Base-by-base conservation (phyloP, 2,113 vertebrate species). In the Anarrhichthys ocellatus region DNA sequence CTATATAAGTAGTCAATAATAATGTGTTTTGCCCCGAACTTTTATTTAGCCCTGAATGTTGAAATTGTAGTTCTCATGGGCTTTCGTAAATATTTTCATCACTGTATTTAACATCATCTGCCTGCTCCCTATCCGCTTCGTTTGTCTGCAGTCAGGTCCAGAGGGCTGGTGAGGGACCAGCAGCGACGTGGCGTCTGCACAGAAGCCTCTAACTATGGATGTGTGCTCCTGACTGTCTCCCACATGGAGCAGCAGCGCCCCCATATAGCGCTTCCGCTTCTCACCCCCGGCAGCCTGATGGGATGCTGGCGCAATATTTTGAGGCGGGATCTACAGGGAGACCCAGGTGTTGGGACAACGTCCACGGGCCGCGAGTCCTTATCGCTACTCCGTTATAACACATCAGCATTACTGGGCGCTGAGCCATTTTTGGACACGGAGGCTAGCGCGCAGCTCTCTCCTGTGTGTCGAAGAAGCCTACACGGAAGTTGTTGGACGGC, bases 261-360 rank as follows among this genome's bases (percentile, higher is more conserved):
- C 85, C 77, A 89, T 34, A 32, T 34, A 34, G 34, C 34, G 34
- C 83, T 86, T 90, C 91, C 84, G 85, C 76, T 54, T 50, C 64
- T 61, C 66, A 9, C 66, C 64, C 83, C 40, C 76, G 58, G 87
- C 69, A 68, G 73, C 86, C 87, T 86, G 90, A 70, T 91, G 91
- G 92, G 94, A 94, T 93, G 92, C 89, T 70, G 83, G 87, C 74
- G 91, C 92, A 93, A 92, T 92, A 89, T 20, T 89, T 69, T 86
- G 85, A 94, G 94, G 93, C 93, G 93, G 94, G 87, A 89, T 92
- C 88, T 90, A 65, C 29, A 27, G 72, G 61, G 73, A 78, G 78
- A 91, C 78, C 92, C 94, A 94, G 94, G 93, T 95, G 91, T 82
- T 85, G 91, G 93, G 88, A 87, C 89, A 69, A 81, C 88, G 88